These are phyloP conservation scores for Dryobotodes eremita DNA, from an alignment of 2,888 invertebrate genomes.

Conservation along the genomic window DNA sequence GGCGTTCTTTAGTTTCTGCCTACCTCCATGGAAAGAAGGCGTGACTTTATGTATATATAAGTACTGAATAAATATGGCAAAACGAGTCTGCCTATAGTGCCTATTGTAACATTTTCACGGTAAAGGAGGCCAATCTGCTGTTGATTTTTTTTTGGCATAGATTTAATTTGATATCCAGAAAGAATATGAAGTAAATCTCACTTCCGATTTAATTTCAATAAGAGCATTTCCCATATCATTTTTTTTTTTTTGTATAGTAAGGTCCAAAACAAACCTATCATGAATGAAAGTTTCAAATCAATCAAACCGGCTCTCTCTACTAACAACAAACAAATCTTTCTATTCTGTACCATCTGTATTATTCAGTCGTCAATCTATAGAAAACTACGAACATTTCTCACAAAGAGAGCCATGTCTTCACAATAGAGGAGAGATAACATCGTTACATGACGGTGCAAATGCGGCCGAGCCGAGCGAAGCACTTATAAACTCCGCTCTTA, in stretches of 20 bases:
- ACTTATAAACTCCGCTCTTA: conserved; percentile 51
- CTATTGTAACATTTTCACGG: background rate
- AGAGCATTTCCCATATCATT: background rate
- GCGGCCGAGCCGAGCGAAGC: conserved; percentile 32
- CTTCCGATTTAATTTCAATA: background rate
- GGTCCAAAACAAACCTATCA: background rate
- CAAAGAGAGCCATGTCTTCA: conserved; percentile 35
- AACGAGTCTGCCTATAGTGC: too few species aligned
- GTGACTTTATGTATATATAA: too few species aligned
- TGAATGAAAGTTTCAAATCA: conserved; percentile 21
- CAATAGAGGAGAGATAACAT: conserved; percentile 57
- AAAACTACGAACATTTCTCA: conserved; percentile 52
- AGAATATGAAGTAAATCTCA: background rate
- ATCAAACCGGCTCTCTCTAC: background rate
- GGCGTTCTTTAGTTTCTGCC: too few species aligned
- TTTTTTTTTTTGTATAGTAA: background rate
- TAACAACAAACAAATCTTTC: conserved; percentile 37
- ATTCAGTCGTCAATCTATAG: conserved; percentile 40
- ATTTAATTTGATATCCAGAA: too few species aligned
- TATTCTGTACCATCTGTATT: conserved; percentile 41
- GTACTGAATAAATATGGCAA: background rate
- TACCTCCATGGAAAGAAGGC: too few species aligned
- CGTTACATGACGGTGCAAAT: conserved; percentile 58
- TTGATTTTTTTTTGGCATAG: too few species aligned
- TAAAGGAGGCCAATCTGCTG: too few species aligned